These are phyloP conservation scores for Agelas oroides DNA, from an alignment of 37 sponge, comb jelly and placozoan genomes.

Conservation along the genomic window DNA sequence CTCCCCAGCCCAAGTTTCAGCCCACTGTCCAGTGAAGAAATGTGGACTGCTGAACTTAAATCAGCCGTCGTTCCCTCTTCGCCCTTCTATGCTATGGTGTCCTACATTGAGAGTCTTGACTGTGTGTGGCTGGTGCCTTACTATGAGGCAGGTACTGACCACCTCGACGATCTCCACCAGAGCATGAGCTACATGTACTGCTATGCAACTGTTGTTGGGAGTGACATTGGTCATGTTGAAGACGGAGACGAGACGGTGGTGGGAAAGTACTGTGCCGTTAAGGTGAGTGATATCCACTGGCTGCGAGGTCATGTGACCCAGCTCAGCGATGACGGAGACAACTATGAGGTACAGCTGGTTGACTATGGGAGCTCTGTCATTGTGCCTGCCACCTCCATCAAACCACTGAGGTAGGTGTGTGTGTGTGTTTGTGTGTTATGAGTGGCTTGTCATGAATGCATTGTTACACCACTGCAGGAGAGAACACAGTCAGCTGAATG, in stretches of 20 bases:
- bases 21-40: conserved; percentile 12
- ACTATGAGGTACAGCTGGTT: conserved; percentile 55
- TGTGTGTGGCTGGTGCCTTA: conserved; percentile 55
- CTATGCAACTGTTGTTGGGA: conserved; percentile 1
- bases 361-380: conserved; percentile 73
- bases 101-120: conserved; percentile 60
- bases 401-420: conserved; percentile 49
- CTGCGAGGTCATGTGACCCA: conserved; percentile 47
- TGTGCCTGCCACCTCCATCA: conserved; percentile 41
- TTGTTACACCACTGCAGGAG: not conserved
- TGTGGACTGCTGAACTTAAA: conserved; percentile 28
- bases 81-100: conserved; percentile 50
- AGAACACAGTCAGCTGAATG: conserved; percentile 28
- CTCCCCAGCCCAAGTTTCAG: conserved; percentile 1
- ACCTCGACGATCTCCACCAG: conserved; percentile 60
- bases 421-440: too few relatives aligned
- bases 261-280: conserved; percentile 62
- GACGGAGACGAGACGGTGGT: conserved; percentile 22
- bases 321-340: conserved; percentile 12
- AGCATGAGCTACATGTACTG: conserved; percentile 58
- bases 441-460: too few relatives aligned
- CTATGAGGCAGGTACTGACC: not conserved
- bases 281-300: conserved; percentile 65
- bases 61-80: conserved; percentile 26
- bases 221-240: not conserved